Percentiles rank a stretch among this genome's conserved stretches.
Conservation (phyloP, 1,140 invertebrate species). For the Aphelenchoides avenae region DNA sequence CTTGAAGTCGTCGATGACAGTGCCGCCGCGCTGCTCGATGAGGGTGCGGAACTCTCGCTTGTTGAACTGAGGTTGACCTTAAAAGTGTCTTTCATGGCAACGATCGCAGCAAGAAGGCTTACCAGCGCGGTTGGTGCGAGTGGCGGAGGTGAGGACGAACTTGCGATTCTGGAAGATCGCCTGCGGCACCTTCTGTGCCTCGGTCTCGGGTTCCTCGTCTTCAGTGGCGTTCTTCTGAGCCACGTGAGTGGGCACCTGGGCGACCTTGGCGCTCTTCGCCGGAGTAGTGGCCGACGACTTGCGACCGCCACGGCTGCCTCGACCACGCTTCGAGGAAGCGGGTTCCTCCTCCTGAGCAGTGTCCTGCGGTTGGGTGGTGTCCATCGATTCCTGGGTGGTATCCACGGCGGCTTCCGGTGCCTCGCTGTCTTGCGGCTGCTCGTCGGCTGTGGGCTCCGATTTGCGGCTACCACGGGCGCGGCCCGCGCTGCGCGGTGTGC, state of each 20-base stretch:
- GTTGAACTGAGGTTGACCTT: slow-evolving; percentile 46
- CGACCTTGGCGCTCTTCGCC: not conserved
- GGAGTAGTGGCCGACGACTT: slow-evolving; percentile 15
- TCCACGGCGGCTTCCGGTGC: too few relatives aligned
- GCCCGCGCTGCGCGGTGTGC: too few relatives aligned
- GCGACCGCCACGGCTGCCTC: too few relatives aligned
- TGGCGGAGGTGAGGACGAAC: slow-evolving; percentile 51
- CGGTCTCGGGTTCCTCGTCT: slow-evolving; percentile 23
- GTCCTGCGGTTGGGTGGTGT: too few relatives aligned
- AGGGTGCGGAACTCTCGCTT: slow-evolving; percentile 44
- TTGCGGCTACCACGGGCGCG: too few relatives aligned
- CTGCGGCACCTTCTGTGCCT: slow-evolving; percentile 13
- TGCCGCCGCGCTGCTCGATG: slow-evolving; percentile 46
- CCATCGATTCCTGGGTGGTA: too few relatives aligned
- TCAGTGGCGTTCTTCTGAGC: too few relatives aligned
- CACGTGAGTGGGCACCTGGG: too few relatives aligned
- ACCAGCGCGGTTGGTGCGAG: slow-evolving; percentile 21
- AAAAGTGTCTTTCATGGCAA: slow-evolving; percentile 11
- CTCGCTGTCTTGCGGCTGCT: too few relatives aligned
- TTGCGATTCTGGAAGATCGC: slow-evolving; percentile 36
- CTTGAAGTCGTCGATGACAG: slow-evolving; percentile 48
- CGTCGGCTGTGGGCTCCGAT: too few relatives aligned
- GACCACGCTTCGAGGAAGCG: too few relatives aligned
- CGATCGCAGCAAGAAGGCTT: not conserved
- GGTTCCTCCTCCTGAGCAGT: too few relatives aligned